Base-by-base conservation (phyloP, 2,113 vertebrate species). In the Chelonoidis abingdonii region DNA sequence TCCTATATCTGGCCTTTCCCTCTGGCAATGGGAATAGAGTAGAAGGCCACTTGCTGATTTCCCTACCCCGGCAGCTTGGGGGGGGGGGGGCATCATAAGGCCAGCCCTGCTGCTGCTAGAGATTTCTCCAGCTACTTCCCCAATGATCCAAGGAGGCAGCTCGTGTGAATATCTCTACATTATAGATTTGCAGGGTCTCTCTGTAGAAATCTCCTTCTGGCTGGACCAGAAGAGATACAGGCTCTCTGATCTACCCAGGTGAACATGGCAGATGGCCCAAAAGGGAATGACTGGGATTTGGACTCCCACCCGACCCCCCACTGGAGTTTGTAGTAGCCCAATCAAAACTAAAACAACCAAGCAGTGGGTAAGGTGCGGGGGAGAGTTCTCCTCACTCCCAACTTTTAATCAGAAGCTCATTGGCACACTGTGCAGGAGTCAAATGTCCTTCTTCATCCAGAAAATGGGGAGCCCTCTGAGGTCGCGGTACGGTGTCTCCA, bases 401-500 rank as follows among this genome's bases (percentile, higher is more conserved):
- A 95, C 90, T 89, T 95, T 97, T 97, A 96, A 96, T 95, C 86
- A 82, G 65, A 49, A 72, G 65, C 1, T 0, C 76, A 29, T 69
- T 0, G 0, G 22, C 25, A 80, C 29, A 82, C 2, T 3, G n/a
- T 35, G 16, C 14, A 0, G 0, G 49, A 24, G 41, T 98, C 96
- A 99, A 93, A 99, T 98, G 93, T 99, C 97, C 96, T 99, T 99
- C 96, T 99, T 99, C 99, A 99, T 99, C 99, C 99, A 99, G 93
- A 99, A 99, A 97, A 99, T 98, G 84, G 99, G 98, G 62, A 96
- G 92, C 83, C 99, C 99, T 97, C 97, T 99, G 91, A 98, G 95
- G 24, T 99, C 99, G 5, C 97, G 98, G 97, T 99, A 98, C 0
- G 98, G 98, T 3, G 99, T 99, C 80, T 99, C 97, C 69, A 98